Conservation (phyloP, 2,113 vertebrate genomes). For the Sapajus apella region DNA sequence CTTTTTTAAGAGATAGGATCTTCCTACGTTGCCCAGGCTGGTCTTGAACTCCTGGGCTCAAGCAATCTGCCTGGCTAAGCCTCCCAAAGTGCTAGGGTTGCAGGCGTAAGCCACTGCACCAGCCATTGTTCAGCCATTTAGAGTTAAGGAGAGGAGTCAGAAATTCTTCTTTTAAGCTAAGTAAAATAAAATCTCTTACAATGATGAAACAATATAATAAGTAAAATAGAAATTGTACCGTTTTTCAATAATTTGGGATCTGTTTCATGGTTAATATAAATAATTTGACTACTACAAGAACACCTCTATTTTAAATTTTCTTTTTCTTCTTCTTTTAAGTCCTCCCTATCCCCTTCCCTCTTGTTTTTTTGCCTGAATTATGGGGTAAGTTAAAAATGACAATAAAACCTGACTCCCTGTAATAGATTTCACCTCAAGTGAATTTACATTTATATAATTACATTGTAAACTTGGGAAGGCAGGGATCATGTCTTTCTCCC, state of each 20-base stretch:
- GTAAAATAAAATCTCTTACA: background rate
- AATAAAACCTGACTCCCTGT: background rate
- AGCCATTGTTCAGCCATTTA: background rate
- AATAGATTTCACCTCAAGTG: background rate
- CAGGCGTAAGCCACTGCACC: no score
- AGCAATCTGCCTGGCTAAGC: no score
- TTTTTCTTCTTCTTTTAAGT: background rate
- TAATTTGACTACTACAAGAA: background rate
- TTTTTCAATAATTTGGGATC: background rate
- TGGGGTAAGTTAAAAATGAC: background rate
- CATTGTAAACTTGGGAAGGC: background rate
- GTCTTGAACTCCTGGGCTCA: no score
- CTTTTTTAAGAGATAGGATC: no score
- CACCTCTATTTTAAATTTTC: background rate
- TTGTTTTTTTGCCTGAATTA: background rate
- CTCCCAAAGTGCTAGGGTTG: no score
- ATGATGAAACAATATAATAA: background rate
- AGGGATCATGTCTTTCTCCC: background rate
- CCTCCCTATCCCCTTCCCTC: background rate
- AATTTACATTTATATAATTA: background rate
- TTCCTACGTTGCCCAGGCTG: no score
- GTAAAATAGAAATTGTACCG: background rate
- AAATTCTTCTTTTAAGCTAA: constrained; percentile 10
- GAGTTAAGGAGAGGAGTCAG: background rate
- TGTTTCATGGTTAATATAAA: background rate